Evolutionary conservation across 2,113 vertebrate genomes (phyloP).

Genomic region (Dolichotis patagonum): DNA sequence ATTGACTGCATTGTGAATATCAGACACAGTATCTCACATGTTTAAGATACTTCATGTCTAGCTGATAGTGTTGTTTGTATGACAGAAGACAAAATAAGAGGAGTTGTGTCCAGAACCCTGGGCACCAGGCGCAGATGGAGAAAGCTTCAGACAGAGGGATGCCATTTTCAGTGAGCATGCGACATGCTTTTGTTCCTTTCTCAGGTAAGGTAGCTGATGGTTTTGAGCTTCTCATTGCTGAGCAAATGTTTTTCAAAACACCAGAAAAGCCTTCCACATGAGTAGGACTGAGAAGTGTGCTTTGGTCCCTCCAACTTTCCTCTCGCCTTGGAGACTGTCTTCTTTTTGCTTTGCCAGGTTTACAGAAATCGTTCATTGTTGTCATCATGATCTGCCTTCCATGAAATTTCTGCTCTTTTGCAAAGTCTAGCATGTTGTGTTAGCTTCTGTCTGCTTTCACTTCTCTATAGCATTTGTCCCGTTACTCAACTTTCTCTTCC

Average conservation of each 20-base stretch:
- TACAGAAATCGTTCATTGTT: background rate
- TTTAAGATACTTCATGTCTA: constrained; percentile 14
- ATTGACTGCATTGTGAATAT: background rate
- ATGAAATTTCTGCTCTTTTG: background rate
- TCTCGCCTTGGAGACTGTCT: background rate
- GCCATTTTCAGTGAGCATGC: constrained; percentile 95
- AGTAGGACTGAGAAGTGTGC: background rate
- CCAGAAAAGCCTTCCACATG: background rate
- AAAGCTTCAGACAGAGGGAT: constrained; percentile 83
- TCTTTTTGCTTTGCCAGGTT: background rate
- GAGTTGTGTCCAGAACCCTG: background rate
- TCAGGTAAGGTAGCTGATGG: constrained; percentile 87
- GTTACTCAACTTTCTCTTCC: background rate
- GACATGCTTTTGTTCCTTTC: constrained; percentile 97
- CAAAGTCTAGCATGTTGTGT: background rate
- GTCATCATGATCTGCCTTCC: background rate
- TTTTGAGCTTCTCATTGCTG: background rate
- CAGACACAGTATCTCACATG: background rate
- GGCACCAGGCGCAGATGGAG: constrained; percentile 55
- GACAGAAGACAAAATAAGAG: constrained; percentile 80
- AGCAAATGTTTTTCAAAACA: constrained; percentile 44
- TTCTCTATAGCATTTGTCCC: background rate
- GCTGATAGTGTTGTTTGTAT: constrained; percentile 65
- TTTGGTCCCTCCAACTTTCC: background rate
- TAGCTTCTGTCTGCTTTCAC: background rate